Conservation (phyloP, 2,888 invertebrate genomes). For the Lochmaea capreae region DNA sequence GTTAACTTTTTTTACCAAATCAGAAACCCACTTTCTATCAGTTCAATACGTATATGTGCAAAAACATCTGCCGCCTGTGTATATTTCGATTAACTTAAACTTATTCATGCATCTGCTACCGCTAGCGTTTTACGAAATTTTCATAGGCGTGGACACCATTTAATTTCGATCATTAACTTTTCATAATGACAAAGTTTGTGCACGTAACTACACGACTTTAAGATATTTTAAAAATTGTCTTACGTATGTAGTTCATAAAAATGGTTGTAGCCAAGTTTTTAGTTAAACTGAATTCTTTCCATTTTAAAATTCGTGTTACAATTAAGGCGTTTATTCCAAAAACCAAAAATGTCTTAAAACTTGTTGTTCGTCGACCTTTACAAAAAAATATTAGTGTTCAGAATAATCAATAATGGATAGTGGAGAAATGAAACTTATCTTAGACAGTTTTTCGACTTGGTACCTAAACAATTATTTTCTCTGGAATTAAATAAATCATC, state of each 20-base stretch:
- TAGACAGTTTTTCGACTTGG: too few relatives aligned
- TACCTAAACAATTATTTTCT: too few relatives aligned
- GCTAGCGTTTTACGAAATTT: slow-evolving; percentile 28
- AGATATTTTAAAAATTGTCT: background rate
- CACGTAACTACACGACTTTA: background rate
- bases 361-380: too few relatives aligned
- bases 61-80: slow-evolving; percentile 40
- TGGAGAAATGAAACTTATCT: too few relatives aligned
- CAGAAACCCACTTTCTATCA: slow-evolving; percentile 37
- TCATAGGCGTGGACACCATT: slow-evolving; percentile 15
- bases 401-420: too few relatives aligned
- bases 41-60: slow-evolving; percentile 28
- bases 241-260: background rate
- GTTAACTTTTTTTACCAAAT: slow-evolving; percentile 18
- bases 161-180: slow-evolving; percentile 1
- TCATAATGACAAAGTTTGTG: slow-evolving; percentile 2
- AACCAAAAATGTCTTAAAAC: too few relatives aligned
- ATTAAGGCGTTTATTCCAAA: too few relatives aligned
- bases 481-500: too few relatives aligned
- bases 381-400: too few relatives aligned
- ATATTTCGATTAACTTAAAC: slow-evolving; percentile 31
- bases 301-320: too few relatives aligned
- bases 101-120: slow-evolving; percentile 29
- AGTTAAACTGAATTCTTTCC: too few relatives aligned
- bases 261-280: too few relatives aligned